phyloP scores from a whole-genome alignment of 35 echinoderm and acorn worm genomes.

The Holothuria glaberrima region DNA sequence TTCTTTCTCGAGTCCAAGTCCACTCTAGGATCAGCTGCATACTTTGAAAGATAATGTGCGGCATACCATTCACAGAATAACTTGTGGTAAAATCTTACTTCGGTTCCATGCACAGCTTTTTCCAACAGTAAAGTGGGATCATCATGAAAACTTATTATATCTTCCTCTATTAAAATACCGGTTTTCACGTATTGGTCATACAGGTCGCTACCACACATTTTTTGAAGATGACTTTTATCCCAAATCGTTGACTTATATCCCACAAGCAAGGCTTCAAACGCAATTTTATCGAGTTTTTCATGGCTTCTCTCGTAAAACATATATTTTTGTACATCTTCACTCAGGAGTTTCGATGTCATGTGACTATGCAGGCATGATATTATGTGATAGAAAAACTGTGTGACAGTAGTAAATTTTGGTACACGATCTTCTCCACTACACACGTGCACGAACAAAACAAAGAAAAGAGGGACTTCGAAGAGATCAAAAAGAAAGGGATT shows the following conservation, averaged over 20 bases:
- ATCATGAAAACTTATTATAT: too few relatives aligned
- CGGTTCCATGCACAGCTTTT: too few relatives aligned
- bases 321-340: neutral
- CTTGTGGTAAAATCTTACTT: constrained; percentile 27
- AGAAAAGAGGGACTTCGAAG: constrained; percentile 6
- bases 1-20: too few relatives aligned
- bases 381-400: neutral
- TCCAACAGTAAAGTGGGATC: too few relatives aligned
- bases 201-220: neutral
- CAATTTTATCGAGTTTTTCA: neutral
- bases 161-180: too few relatives aligned
- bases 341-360: neutral
- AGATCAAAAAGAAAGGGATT: constrained; percentile 34
- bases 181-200: neutral
- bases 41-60: neutral
- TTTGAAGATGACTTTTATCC: neutral
- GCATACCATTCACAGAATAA: constrained; percentile 40
- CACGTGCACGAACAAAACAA: constrained; percentile 1
- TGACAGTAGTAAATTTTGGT: neutral
- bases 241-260: neutral
- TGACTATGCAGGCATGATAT: constrained; percentile 5
- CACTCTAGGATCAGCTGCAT: neutral
- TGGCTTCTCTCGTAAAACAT: neutral
- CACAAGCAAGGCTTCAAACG: neutral
- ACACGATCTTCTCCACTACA: neutral